These are phyloP conservation scores for Leptobrachium ailaonicum DNA, from an alignment of 2,113 vertebrate species.

Conservation along the genomic window DNA sequence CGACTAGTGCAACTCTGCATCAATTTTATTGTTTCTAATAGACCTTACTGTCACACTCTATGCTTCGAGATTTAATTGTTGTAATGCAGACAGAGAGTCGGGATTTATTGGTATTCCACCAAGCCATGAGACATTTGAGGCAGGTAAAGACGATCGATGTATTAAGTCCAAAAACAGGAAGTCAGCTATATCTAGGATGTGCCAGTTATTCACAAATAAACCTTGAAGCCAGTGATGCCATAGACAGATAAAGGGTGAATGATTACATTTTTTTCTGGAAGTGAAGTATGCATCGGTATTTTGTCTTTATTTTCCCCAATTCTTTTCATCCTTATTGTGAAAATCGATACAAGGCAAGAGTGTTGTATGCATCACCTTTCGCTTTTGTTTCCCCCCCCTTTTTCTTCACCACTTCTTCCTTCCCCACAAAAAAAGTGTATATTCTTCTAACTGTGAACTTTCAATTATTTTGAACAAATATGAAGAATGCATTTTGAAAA, in stretches of 20 bases:
- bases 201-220: not conserved
- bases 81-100: no score
- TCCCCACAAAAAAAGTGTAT: conserved; percentile 26
- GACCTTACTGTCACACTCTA: no score
- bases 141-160: no score
- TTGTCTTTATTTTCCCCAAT: not conserved
- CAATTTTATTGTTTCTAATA: no score
- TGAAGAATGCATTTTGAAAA: conserved; percentile 46
- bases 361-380: conserved; percentile 8
- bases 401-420: not conserved
- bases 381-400: conserved; percentile 16
- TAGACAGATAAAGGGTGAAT: not conserved
- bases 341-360: not conserved
- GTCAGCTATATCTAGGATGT: not conserved
- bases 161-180: no score
- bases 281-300: conserved; percentile 2
- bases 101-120: no score
- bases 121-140: no score
- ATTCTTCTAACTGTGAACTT: conserved; percentile 49
- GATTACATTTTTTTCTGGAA: not conserved
- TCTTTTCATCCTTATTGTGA: conserved; percentile 23
- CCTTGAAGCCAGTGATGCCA: not conserved
- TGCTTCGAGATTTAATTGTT: no score
- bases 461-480: conserved; percentile 20
- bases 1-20: no score